Conservation (phyloP, 2,113 vertebrate species). For the crab-eating macaque (Macaca fascicularis) region T2T-MFA8v1.1 NC_088385.1:103385501-103386000, state of each 20-base stretch:
- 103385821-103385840: slow-evolving; percentile 31
- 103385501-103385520: not conserved
- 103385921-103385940: slow-evolving; percentile 60
- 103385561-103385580: not conserved
- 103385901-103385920: slow-evolving; percentile 62
- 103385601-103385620: not conserved
- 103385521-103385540: not conserved
- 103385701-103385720: not conserved
- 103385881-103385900: slow-evolving; percentile 31
- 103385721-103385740: not conserved
- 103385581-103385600: not conserved
- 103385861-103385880: slow-evolving; percentile 47
- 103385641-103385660: not conserved
- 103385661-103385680: not conserved
- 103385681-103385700: not conserved
- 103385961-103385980: slow-evolving; percentile 63
- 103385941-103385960: slow-evolving; percentile 39
- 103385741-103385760: not conserved
- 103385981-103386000: slow-evolving; percentile 59
- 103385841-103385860: not conserved
- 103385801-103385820: not conserved
- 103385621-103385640: not conserved
- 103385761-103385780: not conserved
- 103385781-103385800: not conserved
- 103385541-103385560: not conserved